Evolutionary conservation across 2,888 invertebrate species (phyloP), one percentile per base, ranked within the genome.

Genomic region (Ommatoiulus sabulosus): DNA sequence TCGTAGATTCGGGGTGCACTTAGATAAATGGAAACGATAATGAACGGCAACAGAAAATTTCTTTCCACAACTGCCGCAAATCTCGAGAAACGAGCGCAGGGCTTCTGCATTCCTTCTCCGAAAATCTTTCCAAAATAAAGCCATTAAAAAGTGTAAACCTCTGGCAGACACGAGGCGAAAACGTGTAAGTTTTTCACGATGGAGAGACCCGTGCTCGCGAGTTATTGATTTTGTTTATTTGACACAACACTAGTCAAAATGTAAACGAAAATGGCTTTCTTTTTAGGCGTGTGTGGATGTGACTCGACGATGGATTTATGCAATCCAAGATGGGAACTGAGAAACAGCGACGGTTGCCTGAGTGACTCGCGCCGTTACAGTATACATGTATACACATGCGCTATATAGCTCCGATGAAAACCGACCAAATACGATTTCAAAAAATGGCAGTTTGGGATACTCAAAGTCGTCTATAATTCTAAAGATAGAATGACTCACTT

Each of bases 51-150:
- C 46, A 46, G 12, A 15, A 57, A 63, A 63, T 63, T 63, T 63
- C 63, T 20, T 63, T 63, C 63, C 17, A n/a, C 63, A 20, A 63
- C n/a, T 63, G 63, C 20, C 63, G 17, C n/a, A 63, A 63, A 63
- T 63, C 20, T 63, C 20, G n/a, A 3, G 63, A 63, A 63, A 63
- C 63, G 3, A n/a, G 63, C n/a, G 20, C 63, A 0, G 12, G 57
- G 57, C 12, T 46, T 7, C 63, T 63, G 63, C 63, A 63, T 63
- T 63, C 63, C 20, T 63, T 63, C 63, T 17, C 5, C 63, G 63
- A 63, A 63, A 63, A 63, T 63, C 63, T 63, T 63, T 63, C 63
- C 63, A 63, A 63, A 63, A 63, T 63, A 63, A 63, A 63, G 63
- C 63, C 63, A 63, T 63, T 63, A 63, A 63, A 63, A 63, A 63